Evolutionary conservation across 2,797 vertebrate species (phyloP).

Genomic region (Potorous gilbertii): DNA sequence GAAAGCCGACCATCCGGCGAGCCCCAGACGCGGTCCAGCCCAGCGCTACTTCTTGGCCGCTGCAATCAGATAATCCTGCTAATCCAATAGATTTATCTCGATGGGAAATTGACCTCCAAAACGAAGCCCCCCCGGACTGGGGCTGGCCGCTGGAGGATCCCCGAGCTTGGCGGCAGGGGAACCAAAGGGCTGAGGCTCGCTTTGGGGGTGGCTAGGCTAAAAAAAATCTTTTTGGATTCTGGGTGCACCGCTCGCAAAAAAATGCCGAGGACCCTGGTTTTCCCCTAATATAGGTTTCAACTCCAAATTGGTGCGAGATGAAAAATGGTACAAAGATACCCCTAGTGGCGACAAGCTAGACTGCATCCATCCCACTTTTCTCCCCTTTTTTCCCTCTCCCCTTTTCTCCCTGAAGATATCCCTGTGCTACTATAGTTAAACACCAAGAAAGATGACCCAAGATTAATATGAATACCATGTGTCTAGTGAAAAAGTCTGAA

Average conservation of each 20-base stretch:
- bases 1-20: conserved; percentile 87
- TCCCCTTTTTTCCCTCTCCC: too few relatives aligned
- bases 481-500: not conserved
- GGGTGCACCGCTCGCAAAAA: conserved; percentile 88
- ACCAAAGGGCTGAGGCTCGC: conserved; percentile 60
- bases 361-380: conserved; percentile 75
- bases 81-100: conserved; percentile 89
- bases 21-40: conserved; percentile 84
- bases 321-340: conserved; percentile 95
- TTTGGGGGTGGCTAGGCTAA: not conserved
- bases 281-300: conserved; percentile 87
- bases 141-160: conserved; percentile 76
- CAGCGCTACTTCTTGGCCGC: conserved; percentile 84
- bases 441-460: not conserved
- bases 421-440: conserved; percentile 43
- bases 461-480: conserved; percentile 37
- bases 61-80: conserved; percentile 88
- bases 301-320: conserved; percentile 84
- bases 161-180: conserved; percentile 66
- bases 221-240: conserved; percentile 85
- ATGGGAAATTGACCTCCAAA: conserved; percentile 86
- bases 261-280: conserved; percentile 88
- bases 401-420: not conserved
- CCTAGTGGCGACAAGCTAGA: conserved; percentile 88
- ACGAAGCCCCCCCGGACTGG: conserved; percentile 81